These are phyloP conservation scores for Chelon auratus DNA, from an alignment of 2,797 vertebrate genomes.

Conservation along the genomic window DNA sequence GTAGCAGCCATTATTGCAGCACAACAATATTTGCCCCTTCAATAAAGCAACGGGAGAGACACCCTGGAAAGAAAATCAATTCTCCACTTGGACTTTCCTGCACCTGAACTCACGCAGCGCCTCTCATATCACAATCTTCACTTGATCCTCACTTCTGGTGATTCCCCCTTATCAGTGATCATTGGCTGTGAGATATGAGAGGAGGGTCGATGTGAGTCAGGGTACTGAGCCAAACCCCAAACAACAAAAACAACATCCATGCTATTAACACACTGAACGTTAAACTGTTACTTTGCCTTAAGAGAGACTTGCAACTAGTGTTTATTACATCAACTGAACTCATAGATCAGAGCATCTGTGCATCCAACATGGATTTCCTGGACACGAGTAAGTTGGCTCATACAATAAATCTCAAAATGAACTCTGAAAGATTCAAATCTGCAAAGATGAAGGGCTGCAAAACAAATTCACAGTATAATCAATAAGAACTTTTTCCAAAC, in stretches of 20 bases:
- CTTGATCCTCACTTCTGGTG: conserved; percentile 49
- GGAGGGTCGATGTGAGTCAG: conserved; percentile 29
- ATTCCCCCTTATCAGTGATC: conserved; percentile 37
- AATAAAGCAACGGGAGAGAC: conserved; percentile 28
- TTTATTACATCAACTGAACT: background rate
- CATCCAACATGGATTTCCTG: conserved; percentile 11
- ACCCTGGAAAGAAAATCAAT: conserved; percentile 52
- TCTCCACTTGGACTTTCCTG: conserved; percentile 20
- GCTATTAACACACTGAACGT: conserved; percentile 10
- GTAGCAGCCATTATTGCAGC: conserved; percentile 28
- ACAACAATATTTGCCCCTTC: conserved; percentile 49
- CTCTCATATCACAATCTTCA: conserved; percentile 45
- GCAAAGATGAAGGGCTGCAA: conserved; percentile 3
- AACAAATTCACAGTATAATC: background rate
- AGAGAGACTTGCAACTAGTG: background rate
- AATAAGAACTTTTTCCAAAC: background rate
- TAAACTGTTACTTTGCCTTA: background rate
- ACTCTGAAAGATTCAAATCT: conserved; percentile 24
- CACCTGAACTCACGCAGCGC: conserved; percentile 5
- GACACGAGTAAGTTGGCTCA: conserved; percentile 2
- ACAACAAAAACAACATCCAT: conserved; percentile 16
- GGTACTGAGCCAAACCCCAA: conserved; percentile 24
- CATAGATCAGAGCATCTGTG: background rate
- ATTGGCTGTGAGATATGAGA: conserved; percentile 35
- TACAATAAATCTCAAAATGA: conserved; percentile 26